Conservation (phyloP, 2,888 invertebrate species). For the Scaptomyza cyrtandrae region DNA sequence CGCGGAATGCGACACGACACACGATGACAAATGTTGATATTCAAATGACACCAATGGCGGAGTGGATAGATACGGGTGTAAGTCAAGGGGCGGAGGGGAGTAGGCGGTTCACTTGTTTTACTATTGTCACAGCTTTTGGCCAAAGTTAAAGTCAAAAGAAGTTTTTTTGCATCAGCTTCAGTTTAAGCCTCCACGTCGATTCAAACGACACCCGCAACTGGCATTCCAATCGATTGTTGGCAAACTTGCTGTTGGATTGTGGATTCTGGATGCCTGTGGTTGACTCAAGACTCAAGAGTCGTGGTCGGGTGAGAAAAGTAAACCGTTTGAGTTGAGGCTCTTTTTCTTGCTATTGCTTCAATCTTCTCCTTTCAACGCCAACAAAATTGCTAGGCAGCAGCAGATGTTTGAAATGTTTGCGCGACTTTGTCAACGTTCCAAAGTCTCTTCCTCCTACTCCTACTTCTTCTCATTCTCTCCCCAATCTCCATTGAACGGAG, state of each 20-base stretch:
- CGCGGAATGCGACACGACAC: slow-evolving; percentile 77
- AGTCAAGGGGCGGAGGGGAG: not conserved
- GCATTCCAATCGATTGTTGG: slow-evolving; percentile 75
- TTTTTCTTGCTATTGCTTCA: slow-evolving; percentile 17
- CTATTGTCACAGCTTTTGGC: slow-evolving; percentile 58
- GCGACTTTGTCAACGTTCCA: slow-evolving; percentile 63
- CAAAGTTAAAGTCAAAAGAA: slow-evolving; percentile 15
- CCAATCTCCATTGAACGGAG: slow-evolving; percentile 56
- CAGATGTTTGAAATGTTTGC: slow-evolving; percentile 73
- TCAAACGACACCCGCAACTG: slow-evolving; percentile 66
- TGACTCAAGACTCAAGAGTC: slow-evolving; percentile 16
- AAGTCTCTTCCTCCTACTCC: slow-evolving; percentile 15
- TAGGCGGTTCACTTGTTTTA: slow-evolving; percentile 46
- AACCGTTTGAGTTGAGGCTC: slow-evolving; percentile 50
- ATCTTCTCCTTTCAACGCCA: slow-evolving; percentile 51
- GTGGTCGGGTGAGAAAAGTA: slow-evolving; percentile 69
- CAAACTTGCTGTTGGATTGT: slow-evolving; percentile 44
- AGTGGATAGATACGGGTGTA: slow-evolving; percentile 39
- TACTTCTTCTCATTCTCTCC: not conserved
- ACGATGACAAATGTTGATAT: slow-evolving; percentile 80
- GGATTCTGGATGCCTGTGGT: slow-evolving; percentile 47
- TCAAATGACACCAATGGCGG: slow-evolving; percentile 73
- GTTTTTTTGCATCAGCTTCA: slow-evolving; percentile 16
- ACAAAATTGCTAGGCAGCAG: slow-evolving; percentile 40
- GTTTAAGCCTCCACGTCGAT: slow-evolving; percentile 6